Base-by-base conservation (phyloP, 2,113 vertebrate genomes). In the Chloropsis hardwickii region DNA sequence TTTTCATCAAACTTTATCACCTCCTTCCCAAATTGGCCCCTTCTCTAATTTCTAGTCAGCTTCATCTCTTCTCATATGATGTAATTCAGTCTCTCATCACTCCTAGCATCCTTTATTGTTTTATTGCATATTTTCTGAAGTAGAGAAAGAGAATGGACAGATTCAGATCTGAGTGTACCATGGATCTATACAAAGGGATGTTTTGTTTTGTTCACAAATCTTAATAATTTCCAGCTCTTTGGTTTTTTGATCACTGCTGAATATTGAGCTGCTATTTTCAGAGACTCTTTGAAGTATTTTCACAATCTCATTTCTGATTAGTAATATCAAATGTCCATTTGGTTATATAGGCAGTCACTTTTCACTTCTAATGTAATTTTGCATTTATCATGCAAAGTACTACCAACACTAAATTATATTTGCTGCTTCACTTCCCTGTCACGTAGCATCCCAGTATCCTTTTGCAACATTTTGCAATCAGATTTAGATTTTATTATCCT, bases 331-430 rank as follows among this genome's bases (percentile, higher is more conserved):
- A 96, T 79, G 22, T 89, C 57, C 35, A 79, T 76, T 94, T 67
- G 33, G 33, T 85, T 87, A 78, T 33, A 93, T 2, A 81, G 57
- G 37, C 44, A 71, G 73, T 42, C 66, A 79, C 53, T 94, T 93
- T 71, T 91, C 44, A 81, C 74, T 83, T 90, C 65, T 80, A 80
- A 78, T 69, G n/a, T 37, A 81, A 81, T 87, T 87, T 85, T 72
- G 61, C 56, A 91, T 95, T 91, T 87, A 74, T 74, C 73, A 89
- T 88, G 72, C 56, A 60, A 89, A 84, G 80, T 54, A 81, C 48
- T 81, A 66, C 19, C 69, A 91, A 90, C 53, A 64, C 27, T 60
- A 67, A 87, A 76, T 87, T 79, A 40, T 31, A 79, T 56, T 40
- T 72, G n/a, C 44, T 71, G 22, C 3, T 94, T 78, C 61, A 37